Evolutionary conservation across 2,113 vertebrate species (phyloP).

Genomic region (Leiothrix lutea): DNA sequence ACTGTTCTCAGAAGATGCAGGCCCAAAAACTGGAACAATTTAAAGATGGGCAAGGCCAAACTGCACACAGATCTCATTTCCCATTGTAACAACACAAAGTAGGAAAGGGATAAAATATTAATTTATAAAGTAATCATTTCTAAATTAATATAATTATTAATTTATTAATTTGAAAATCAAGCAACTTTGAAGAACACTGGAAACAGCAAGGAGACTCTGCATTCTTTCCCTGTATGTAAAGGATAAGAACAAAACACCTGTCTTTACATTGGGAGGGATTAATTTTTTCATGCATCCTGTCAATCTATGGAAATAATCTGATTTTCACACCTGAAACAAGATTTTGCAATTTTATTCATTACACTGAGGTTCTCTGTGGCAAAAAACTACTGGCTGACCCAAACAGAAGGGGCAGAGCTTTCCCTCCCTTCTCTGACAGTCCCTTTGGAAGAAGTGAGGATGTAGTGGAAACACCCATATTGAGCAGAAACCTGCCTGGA

Average conservation of each 20-base stretch:
- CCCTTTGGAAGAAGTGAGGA: background rate
- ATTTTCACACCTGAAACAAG: background rate
- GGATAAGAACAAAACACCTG: background rate
- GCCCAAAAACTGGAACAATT: background rate
- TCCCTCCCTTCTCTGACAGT: background rate
- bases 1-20: background rate
- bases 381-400: background rate
- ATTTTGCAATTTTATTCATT: background rate
- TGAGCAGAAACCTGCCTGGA: background rate
- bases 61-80: background rate
- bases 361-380: background rate
- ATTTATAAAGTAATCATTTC: background rate
- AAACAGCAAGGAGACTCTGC: background rate
- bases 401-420: background rate
- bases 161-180: background rate
- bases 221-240: background rate
- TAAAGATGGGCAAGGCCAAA: background rate
- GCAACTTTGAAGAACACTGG: background rate
- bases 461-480: accelerated
- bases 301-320: background rate
- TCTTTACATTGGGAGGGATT: background rate
- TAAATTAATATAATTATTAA: too few relatives aligned
- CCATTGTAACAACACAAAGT: background rate
- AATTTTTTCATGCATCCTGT: background rate
- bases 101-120: background rate